Evolutionary conservation across 2,113 vertebrate genomes (phyloP).

Genomic region (Myrmecophaga tridactyla): DNA sequence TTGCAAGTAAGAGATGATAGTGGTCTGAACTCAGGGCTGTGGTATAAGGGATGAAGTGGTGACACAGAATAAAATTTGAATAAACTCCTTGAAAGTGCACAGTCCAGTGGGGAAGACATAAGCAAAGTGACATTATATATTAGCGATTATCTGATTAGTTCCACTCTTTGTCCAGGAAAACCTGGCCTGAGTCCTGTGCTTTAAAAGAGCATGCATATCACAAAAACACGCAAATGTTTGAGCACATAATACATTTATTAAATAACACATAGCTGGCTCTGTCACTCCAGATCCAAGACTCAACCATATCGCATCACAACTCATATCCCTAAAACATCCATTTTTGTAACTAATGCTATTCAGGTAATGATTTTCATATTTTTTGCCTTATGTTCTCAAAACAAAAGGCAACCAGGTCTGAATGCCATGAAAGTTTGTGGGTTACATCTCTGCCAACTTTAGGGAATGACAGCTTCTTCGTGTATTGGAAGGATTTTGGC

Average conservation of each 20-base stretch:
- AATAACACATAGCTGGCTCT: conserved; percentile 1
- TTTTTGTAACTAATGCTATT: background rate
- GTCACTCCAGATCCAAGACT: background rate
- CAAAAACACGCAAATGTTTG: background rate
- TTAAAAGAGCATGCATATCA: background rate
- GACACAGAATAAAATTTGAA: conserved; percentile 9
- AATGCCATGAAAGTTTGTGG: background rate
- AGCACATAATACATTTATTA: background rate
- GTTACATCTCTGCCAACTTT: background rate
- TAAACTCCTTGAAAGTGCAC: background rate
- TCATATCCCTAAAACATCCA: background rate
- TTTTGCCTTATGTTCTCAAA: background rate
- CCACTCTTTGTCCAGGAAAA: background rate
- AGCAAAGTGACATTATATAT: background rate
- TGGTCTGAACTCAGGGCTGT: background rate
- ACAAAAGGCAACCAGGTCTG: background rate
- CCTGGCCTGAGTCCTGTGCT: background rate
- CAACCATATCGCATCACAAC: background rate
- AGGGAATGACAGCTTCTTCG: background rate
- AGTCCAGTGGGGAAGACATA: background rate
- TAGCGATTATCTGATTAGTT: background rate
- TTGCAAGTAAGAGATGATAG: background rate
- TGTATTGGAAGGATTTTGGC: background rate
- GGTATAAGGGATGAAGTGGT: background rate
- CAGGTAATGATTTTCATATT: background rate